phyloP scores from a whole-genome alignment of 2,888 invertebrate species.

The Drosophila nr. medialis region DNA sequence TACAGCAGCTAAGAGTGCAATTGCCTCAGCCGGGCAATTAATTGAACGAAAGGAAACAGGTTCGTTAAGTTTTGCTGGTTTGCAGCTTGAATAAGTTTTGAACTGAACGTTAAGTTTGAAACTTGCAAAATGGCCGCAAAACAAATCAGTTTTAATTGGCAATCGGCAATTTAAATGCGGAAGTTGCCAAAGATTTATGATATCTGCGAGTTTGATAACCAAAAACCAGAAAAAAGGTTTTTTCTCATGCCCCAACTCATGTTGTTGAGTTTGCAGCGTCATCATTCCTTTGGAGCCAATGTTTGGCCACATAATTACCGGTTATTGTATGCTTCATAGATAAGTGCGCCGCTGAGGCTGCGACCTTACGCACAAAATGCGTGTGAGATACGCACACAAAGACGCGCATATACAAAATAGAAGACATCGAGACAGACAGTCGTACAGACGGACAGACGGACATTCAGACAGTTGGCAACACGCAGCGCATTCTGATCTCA shows the following conservation, averaged over 20 bases:
- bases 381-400: constrained; percentile 56
- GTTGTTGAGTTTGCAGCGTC: constrained; percentile 64
- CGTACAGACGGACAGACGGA: constrained; percentile 1
- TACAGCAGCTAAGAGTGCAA: constrained; percentile 10
- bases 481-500: constrained; percentile 74
- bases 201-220: constrained; percentile 25
- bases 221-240: constrained; percentile 13
- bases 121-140: constrained; percentile 18
- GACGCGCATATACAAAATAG: constrained; percentile 17
- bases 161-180: constrained; percentile 65
- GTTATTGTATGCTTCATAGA: constrained; percentile 66
- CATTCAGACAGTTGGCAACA: constrained; percentile 50
- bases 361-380: constrained; percentile 78
- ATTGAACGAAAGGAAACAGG: constrained; percentile 52
- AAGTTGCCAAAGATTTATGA: constrained; percentile 70
- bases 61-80: constrained; percentile 46
- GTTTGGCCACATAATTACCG: constrained; percentile 59
- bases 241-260: constrained; percentile 54
- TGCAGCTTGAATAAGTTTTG: constrained; percentile 55
- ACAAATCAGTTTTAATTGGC: constrained; percentile 41
- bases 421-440: constrained; percentile 20
- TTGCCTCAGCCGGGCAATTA: background rate
- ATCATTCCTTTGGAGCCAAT: constrained; percentile 55
- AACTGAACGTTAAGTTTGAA: constrained; percentile 19
- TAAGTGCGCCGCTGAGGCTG: constrained; percentile 67